Evolutionary conservation across 2,797 vertebrate genomes (phyloP), one percentile per base, ranked within the genome.

Genomic region (Melanotaenia pygmaea): DNA sequence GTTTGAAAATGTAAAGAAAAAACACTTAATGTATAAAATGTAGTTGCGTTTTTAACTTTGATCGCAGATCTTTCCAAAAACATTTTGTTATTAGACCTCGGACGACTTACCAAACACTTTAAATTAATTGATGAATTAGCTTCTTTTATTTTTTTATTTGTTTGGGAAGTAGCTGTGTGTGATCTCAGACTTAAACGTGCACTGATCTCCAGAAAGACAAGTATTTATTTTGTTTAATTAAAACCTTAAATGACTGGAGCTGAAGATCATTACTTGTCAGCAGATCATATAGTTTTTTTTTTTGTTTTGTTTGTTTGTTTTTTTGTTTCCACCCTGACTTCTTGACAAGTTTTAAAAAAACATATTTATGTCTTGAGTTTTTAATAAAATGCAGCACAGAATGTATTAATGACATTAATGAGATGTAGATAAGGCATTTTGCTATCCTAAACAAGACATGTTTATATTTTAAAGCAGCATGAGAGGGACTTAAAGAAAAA

Each of bases 191-290:
- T 47, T 58, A 40, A 35, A 64, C 70, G 9, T 86, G 88, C 85
- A 89, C 86, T 92, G 87, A 83, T 70, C 83, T 85, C 82, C 80
- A 57, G 58, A 66, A 45, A 64, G 70, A 86, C 51, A 84, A 81
- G 80, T 88, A 89, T 90, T 90, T 90, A 89, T 90, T 88, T 83
- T 67, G 74, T 82, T 80, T 47, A 64, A n/a, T 77, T 28, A 56
- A 37, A 59, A 43, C n/a, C 34, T 45, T 35, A n/a, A 43, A 34
- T 59, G 40, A 40, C 66, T 76, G 82, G 69, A 84, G 67, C 74
- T 83, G 67, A 81, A 80, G 77, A 73, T 82, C 80, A 74, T 61
- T 26, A 66, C 75, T 22, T 67, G 69, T 77, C 70, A 81, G 67
- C 57, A 75, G 76, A 24, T 77, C 70, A 64, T 63, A 61, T 61